phyloP scores from a whole-genome alignment of 30 jellyfish, hydroid and myxozoan species.

The Turritopsis rubra region DNA sequence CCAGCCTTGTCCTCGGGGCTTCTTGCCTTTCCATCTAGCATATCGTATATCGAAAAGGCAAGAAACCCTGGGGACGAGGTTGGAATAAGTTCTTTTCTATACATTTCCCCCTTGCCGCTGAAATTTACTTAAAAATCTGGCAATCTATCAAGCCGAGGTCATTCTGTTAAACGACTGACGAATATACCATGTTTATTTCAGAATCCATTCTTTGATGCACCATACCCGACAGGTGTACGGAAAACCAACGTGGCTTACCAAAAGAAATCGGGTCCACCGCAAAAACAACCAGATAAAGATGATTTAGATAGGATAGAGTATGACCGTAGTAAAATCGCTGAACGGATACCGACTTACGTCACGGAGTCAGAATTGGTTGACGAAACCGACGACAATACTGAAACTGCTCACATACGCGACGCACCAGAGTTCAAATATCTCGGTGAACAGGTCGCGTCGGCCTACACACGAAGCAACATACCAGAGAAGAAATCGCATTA shows the following conservation, averaged over 20 bases:
- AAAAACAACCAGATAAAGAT: background rate
- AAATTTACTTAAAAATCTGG: too few relatives aligned
- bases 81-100: too few relatives aligned
- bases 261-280: background rate
- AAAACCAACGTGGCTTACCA: constrained; percentile 29
- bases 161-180: too few relatives aligned
- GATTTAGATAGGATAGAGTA: constrained; percentile 13
- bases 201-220: constrained; percentile 89
- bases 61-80: constrained; percentile 2
- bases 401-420: background rate
- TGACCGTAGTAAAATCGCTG: constrained; percentile 29
- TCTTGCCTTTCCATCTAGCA: too few relatives aligned
- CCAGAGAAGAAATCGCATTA: constrained; percentile 8
- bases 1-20: constrained; percentile 6
- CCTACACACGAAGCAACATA: background rate
- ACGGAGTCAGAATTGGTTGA: background rate
- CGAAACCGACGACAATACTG: background rate
- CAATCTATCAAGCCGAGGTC: too few relatives aligned
- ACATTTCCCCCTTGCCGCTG: too few relatives aligned
- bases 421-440: background rate
- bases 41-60: background rate
- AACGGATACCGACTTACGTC: background rate
- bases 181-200: constrained; percentile 21
- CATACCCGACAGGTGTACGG: constrained; percentile 96
- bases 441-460: background rate